These are phyloP conservation scores for Dolichomitus sp. DNA, from an alignment of 2,888 invertebrate species.

Conservation along the genomic window DNA sequence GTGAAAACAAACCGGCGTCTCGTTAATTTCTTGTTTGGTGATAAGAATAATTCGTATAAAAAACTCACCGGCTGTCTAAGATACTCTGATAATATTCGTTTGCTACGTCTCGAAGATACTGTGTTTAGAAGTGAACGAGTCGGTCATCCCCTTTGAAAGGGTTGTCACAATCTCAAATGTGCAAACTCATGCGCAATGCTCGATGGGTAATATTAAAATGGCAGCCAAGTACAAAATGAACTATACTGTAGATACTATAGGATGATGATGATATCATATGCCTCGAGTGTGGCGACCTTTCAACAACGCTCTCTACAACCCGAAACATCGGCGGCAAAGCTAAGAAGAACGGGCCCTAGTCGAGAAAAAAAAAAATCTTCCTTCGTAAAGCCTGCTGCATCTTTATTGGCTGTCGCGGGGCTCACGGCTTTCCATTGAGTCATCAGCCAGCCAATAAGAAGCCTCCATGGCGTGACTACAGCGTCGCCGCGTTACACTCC, in stretches of 20 bases:
- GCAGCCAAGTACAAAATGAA: not conserved
- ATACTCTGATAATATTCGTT: conserved; percentile 27
- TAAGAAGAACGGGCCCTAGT: not conserved
- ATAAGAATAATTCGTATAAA: not conserved
- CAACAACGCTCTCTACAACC: not conserved
- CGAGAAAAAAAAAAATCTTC: not conserved
- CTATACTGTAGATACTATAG: not conserved
- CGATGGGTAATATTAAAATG: conserved; percentile 48
- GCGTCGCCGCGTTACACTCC: conserved; percentile 11
- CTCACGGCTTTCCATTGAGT: not conserved
- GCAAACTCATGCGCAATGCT: conserved; percentile 80
- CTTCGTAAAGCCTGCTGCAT: not conserved
- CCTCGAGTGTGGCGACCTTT: conserved; percentile 3
- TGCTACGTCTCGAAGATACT: conserved; percentile 19
- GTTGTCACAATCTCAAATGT: conserved; percentile 78
- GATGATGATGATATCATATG: too few species aligned
- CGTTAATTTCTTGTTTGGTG: not conserved
- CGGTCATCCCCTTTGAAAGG: conserved; percentile 55
- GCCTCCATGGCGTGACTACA: not conserved
- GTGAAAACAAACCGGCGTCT: not conserved
- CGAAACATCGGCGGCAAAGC: not conserved
- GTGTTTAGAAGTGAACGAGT: conserved; percentile 43
- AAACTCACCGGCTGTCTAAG: conserved; percentile 47
- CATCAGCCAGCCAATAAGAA: not conserved
- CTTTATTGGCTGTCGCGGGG: not conserved